phyloP scores from a whole-genome alignment of 2,797 vertebrate genomes.

The Mallotus villosus region DNA sequence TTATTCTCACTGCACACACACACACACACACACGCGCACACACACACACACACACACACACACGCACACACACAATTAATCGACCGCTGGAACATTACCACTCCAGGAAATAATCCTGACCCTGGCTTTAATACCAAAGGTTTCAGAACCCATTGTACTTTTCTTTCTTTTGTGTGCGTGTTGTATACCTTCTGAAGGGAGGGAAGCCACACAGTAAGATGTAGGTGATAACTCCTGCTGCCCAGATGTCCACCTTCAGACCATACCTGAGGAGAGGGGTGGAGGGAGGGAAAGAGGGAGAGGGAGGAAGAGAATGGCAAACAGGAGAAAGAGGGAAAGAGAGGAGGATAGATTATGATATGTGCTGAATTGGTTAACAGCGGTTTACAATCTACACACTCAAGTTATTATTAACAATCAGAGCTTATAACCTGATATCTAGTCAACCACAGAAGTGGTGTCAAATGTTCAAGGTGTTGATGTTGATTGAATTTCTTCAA shows the following conservation, averaged over 20 bases:
- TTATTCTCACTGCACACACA: slow-evolving; percentile 86
- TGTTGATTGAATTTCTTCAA: neutral
- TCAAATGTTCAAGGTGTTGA: neutral
- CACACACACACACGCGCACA: slow-evolving; percentile 17
- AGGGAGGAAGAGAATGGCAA: too few relatives aligned
- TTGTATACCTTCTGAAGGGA: slow-evolving; percentile 89
- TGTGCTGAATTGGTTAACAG: neutral
- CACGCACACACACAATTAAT: slow-evolving; percentile 12
- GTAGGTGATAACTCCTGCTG: slow-evolving; percentile 96
- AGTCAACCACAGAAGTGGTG: neutral
- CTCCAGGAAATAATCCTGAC: too few relatives aligned
- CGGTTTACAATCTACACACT: neutral
- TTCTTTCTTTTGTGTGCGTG: neutral
- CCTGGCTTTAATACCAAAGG: too few relatives aligned
- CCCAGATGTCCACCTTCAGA: slow-evolving; percentile 98
- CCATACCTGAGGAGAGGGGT: slow-evolving; percentile 80
- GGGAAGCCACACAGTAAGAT: slow-evolving; percentile 97
- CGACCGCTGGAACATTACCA: neutral
- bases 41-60: slow-evolving; percentile 18
- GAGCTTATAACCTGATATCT: neutral
- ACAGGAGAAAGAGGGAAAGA: neutral
- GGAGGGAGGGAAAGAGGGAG: neutral
- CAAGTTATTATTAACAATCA: neutral
- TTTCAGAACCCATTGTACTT: too few relatives aligned
- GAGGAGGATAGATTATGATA: neutral